Conservation (phyloP, 2,113 vertebrate genomes). For the Tachysurus fulvidraco region DNA sequence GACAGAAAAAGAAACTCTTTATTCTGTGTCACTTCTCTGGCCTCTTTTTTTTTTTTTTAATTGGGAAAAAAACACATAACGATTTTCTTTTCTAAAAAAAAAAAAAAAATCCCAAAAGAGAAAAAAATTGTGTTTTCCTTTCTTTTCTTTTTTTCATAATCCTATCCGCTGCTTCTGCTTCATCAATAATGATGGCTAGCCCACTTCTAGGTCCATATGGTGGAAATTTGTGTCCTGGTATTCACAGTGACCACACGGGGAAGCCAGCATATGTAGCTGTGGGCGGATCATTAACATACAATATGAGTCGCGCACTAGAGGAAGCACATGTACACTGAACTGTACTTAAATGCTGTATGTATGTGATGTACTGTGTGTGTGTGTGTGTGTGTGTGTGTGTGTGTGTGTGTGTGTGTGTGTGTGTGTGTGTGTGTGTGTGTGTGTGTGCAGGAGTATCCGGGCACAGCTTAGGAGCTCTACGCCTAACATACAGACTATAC, state of each 20-base stretch:
- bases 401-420: background rate
- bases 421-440: background rate
- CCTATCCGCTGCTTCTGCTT: background rate
- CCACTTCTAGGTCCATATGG: constrained; percentile 34
- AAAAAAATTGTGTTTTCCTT: background rate
- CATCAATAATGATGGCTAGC: constrained; percentile 36
- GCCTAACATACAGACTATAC: constrained; percentile 14
- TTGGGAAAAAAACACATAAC: background rate
- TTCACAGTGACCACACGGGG: constrained; percentile 28
- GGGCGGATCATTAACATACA: constrained; percentile 23
- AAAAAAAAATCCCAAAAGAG: background rate
- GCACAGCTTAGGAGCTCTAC: constrained; percentile 1
- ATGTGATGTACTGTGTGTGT: background rate
- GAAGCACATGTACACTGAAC: background rate
- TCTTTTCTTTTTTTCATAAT: constrained; percentile 4
- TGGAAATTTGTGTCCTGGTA: constrained; percentile 35
- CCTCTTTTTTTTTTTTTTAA: constrained; percentile 3
- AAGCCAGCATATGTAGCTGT: constrained; percentile 45
- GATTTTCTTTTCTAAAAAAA: background rate
- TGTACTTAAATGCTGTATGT: background rate
- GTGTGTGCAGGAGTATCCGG: constrained; percentile 17
- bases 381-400: background rate
- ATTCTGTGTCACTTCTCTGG: constrained; percentile 16
- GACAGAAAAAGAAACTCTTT: constrained; percentile 26
- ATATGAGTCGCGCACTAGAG: constrained; percentile 19